These are phyloP conservation scores for Halcyon leucocephala DNA, from an alignment of 2,797 vertebrate genomes.

Conservation along the genomic window DNA sequence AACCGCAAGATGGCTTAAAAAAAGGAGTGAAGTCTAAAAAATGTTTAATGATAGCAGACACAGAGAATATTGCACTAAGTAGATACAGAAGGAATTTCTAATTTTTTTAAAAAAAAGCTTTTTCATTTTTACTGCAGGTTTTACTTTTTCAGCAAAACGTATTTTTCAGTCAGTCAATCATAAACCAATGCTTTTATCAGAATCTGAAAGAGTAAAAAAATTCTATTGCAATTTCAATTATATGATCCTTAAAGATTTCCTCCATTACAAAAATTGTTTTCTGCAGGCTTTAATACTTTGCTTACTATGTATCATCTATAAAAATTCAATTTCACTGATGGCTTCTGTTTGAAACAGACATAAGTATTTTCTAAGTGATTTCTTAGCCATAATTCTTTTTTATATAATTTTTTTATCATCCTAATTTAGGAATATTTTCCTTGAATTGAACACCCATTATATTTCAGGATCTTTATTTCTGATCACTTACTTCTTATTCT, in stretches of 20 bases:
- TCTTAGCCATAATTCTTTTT: not conserved
- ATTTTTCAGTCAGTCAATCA: not conserved
- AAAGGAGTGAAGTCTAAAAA: not conserved
- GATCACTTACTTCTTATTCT: not conserved
- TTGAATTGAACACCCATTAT: not conserved
- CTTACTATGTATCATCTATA: not conserved
- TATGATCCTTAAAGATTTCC: not conserved
- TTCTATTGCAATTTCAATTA: not conserved
- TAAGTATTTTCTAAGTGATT: not conserved
- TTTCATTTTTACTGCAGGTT: not conserved
- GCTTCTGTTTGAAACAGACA: not conserved
- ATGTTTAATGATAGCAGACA: not conserved
- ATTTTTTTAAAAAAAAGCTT: not conserved
- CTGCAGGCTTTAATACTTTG: not conserved
- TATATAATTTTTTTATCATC: not conserved
- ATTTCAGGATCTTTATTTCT: not conserved
- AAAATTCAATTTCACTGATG: not conserved
- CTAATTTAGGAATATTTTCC: not conserved
- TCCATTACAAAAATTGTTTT: not conserved
- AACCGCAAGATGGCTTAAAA: not conserved
- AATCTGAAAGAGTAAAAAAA: not conserved
- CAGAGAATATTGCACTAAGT: not conserved
- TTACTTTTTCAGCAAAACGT: not conserved
- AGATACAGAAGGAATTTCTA: not conserved
- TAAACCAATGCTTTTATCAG: not conserved